phyloP scores from a whole-genome alignment of 2,888 invertebrate genomes.

The Synergus umbraculus region DNA sequence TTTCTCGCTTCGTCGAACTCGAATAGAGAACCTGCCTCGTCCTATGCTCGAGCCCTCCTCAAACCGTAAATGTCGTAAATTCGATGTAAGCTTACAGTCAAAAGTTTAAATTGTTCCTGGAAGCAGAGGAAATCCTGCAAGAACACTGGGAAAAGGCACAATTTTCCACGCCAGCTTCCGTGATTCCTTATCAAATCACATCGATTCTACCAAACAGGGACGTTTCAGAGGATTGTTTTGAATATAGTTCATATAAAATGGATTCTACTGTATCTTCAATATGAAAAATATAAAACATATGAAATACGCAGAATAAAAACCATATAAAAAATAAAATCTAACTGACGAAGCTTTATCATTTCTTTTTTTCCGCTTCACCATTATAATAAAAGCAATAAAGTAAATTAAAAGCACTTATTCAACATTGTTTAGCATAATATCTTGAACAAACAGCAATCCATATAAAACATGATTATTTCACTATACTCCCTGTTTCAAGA shows the following conservation, averaged over 20 bases:
- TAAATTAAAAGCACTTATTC: no score
- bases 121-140: conserved; percentile 15
- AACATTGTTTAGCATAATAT: no score
- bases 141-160: background rate
- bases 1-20: conserved; percentile 59
- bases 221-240: background rate
- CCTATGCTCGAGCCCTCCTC: conserved; percentile 34
- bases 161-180: conserved; percentile 27
- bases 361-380: no score
- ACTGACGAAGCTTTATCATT: no score
- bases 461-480: no score
- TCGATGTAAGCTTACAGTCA: conserved; percentile 44
- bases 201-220: background rate
- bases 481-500: no score
- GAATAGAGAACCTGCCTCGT: conserved; percentile 53
- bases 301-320: no score
- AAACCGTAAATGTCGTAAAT: conserved; percentile 45
- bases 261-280: background rate
- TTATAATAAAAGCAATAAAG: no score
- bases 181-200: conserved; percentile 24
- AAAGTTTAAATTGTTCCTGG: conserved; percentile 46
- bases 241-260: background rate
- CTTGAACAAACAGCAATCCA: no score
- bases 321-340: no score
- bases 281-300: background rate